Evolutionary conservation across 2,113 vertebrate genomes (phyloP), one percentile per base, ranked within the genome.

Genomic region (Euleptes europaea): DNA sequence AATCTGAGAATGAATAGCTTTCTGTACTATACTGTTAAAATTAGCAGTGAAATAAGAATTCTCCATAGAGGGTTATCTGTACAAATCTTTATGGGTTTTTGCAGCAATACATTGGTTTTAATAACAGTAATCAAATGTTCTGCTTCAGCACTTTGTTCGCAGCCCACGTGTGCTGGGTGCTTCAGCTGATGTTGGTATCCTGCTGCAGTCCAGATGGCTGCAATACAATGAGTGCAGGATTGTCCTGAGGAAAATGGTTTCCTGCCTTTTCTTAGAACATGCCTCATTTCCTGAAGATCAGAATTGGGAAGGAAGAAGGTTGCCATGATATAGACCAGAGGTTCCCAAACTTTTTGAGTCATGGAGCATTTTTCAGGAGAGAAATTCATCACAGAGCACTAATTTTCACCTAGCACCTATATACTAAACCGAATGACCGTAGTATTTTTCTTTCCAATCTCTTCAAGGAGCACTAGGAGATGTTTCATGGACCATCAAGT

Each of bases 1-100:
- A 84, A n/a, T 86, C 69, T 72, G 47, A 81, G 74, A 83, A 86
- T 33, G 0, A 84, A 1, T 84, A 26, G 33, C 85, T 80, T n/a
- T 6, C 21, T 0, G 0, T 54, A 9, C 38, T 15, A 1, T 54
- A 33, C 42, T 87, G 13, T 51, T 75, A 0, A 21, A 8, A 42
- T 2, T 63, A 81, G 49, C 10, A 57, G 28, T 44, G 1, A 35
- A 82, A 82, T 71, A 83, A 76, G 67, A 49, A 70, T 54, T 57
- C 44, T 23, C n/a, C 66, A 49, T 10, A 69, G 51, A 49, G 35
- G 65, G 31, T 33, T 31, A 35, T 26, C 63, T 67, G 11, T 67
- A 13, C 44, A 80, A 47, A 31, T 17, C 28, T 42, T 67, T 44
- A 15, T 12, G 38, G 7, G 40, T 42, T 70, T 38, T 70, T 35